Evolutionary conservation across 2,797 vertebrate genomes (phyloP).

Genomic region (Hafferia zeledoni): DNA sequence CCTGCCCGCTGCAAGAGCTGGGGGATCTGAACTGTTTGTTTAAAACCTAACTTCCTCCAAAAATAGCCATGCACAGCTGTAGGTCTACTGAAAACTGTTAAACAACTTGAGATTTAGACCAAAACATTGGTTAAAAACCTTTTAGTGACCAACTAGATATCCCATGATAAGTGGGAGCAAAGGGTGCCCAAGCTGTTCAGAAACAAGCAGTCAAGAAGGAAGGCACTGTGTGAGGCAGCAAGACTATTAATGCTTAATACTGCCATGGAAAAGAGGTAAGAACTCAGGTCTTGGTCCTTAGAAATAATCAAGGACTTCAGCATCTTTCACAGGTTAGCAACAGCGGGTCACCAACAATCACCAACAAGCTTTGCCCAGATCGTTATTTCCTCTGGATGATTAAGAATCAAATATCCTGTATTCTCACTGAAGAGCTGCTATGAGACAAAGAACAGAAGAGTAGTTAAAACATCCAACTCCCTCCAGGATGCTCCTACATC

Average conservation of each 20-base stretch:
- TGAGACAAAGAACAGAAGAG: not conserved
- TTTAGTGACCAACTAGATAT: not conserved
- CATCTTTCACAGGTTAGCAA: not conserved
- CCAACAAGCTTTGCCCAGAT: not conserved
- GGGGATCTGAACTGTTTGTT: constrained; percentile 15
- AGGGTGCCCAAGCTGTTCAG: not conserved
- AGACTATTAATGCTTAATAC: not conserved
- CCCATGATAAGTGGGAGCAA: not conserved
- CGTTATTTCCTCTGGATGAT: not conserved
- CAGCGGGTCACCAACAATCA: not conserved
- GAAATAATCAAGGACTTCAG: not conserved
- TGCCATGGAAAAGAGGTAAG: not conserved
- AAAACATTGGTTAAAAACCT: not conserved
- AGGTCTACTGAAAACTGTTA: constrained; percentile 5
- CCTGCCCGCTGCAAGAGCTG: not conserved
- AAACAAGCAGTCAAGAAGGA: not conserved
- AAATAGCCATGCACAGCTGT: constrained; percentile 29
- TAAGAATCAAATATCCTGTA: not conserved
- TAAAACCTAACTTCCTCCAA: not conserved
- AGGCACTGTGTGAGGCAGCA: not conserved
- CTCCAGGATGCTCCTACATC: not conserved
- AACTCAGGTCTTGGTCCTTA: not conserved
- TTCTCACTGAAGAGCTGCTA: not conserved
- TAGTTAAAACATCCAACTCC: not conserved
- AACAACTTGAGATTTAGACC: not conserved